These are phyloP conservation scores for Chaunax sp. DNA, from an alignment of 2,797 vertebrate species.

Conservation along the genomic window DNA sequence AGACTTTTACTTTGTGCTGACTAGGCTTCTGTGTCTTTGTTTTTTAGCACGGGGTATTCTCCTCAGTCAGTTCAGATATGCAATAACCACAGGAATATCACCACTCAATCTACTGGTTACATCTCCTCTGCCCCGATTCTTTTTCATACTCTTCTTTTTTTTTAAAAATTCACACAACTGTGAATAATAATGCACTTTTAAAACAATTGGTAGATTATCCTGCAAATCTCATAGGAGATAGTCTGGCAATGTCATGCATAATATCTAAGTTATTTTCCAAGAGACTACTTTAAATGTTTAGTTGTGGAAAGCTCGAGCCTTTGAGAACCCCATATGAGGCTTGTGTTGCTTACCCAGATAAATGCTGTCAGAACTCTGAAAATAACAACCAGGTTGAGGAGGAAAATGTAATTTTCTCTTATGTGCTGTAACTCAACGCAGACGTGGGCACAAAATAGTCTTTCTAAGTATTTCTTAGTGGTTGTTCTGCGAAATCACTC, in stretches of 20 bases:
- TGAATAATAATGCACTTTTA: neutral
- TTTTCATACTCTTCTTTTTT: neutral
- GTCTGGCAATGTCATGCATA: neutral
- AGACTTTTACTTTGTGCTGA: constrained; percentile 7
- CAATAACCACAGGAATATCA: neutral
- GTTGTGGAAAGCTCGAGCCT: neutral
- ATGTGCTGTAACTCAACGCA: too few relatives aligned
- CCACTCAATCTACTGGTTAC: neutral
- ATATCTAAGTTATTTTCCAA: constrained; percentile 2
- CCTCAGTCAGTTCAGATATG: neutral
- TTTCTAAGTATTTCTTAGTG: neutral
- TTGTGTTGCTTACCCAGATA: neutral
- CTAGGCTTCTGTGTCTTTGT: constrained; percentile 13
- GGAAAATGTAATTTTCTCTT: neutral
- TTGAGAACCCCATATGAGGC: too few relatives aligned
- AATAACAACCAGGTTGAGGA: neutral
- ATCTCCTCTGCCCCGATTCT: neutral
- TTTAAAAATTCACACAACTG: neutral
- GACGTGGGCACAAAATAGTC: neutral
- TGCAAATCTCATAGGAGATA: neutral
- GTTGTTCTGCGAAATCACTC: neutral
- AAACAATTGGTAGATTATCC: neutral
- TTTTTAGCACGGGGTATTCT: neutral
- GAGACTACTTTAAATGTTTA: constrained; percentile 6
- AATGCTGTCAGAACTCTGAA: neutral